Base-by-base conservation (phyloP, 2,888 invertebrate species). In the Ormyrus thymus region DNA sequence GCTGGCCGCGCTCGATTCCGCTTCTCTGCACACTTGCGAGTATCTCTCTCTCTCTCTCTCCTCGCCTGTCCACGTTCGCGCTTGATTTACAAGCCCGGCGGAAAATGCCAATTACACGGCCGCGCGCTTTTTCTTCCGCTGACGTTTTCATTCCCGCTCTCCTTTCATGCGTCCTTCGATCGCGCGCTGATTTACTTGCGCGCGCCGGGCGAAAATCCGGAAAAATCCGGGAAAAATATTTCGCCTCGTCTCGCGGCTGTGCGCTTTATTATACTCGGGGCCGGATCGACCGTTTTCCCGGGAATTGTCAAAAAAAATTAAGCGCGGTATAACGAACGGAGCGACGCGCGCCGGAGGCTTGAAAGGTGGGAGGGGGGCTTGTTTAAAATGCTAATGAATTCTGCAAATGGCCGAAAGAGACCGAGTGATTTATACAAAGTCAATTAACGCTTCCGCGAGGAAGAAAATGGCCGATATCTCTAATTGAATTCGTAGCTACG, bases 331-430 rank as follows among this genome's bases (percentile, higher is more conserved):
- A 66, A 74, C 56, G 45, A 8, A 66, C 4, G 48, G 46, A 55
- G 56, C 48, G 13, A 29, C 10, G 7, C 69, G 53, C 69, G 68
- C 55, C n/a, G 11, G 6, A 53, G 55, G 15, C 58, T 71, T 15
- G 45, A 50, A 43, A 55, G 29, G 15, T 15, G 62, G 7, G 43
- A 48, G 53, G 45, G 64, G 45, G 51, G 4, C 13, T 66, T 48
- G 13, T 62, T 65, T 74, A 58, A 74, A 56, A 70, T 70, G 62
- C 70, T 76, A 77, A 77, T 71, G 77, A 65, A 71, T 65, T 65
- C 77, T n/a, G 43, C 1, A 11, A 13, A n/a, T 13, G 15, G 11
- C 29, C 29, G 29, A 29, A 29, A 29, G 29, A 29, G 29, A 29
- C 29, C 29, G 48, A 66, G 61, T 59, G 51, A 78, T 78, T 78